These are phyloP conservation scores for Delia radicum DNA, from an alignment of 1,140 invertebrate genomes.

Conservation along the genomic window DNA sequence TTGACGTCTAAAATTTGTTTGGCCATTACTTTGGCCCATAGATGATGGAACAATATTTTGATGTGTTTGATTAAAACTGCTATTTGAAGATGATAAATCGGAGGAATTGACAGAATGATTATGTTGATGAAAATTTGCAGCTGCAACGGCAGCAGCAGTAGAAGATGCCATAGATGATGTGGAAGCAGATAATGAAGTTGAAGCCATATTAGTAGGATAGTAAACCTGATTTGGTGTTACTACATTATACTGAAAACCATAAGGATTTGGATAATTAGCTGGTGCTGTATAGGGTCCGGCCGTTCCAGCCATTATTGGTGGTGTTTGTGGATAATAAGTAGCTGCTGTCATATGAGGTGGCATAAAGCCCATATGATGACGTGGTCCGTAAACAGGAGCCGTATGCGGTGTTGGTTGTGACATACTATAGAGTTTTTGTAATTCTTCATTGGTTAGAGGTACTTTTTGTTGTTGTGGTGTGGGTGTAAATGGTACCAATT, in stretches of 20 bases:
- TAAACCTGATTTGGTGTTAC: conserved; percentile 29
- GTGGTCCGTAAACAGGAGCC: not conserved
- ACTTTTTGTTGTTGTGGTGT: conserved; percentile 37
- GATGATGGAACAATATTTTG: not conserved
- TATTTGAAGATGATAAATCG: not conserved
- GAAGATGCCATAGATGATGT: not conserved
- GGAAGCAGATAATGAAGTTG: conserved; percentile 24
- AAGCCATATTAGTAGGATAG: not conserved
- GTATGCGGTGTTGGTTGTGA: conserved; percentile 28
- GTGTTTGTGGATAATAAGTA: conserved; percentile 38
- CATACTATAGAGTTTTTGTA: conserved; percentile 51
- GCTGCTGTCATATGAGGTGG: conserved; percentile 27
- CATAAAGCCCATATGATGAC: conserved; percentile 29
- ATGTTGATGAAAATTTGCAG: not conserved
- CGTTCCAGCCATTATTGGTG: conserved; percentile 27
- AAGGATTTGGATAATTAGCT: conserved; percentile 40
- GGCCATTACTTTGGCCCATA: not conserved
- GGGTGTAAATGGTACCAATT: conserved; percentile 45
- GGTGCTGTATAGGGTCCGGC: conserved; percentile 27
- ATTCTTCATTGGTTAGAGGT: conserved; percentile 45
- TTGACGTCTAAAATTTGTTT: conserved; percentile 5
- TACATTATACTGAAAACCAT: conserved; percentile 28
- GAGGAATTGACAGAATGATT: not conserved
- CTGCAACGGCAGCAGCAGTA: not conserved
- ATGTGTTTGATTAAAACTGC: not conserved